Evolutionary conservation across 1,140 invertebrate species (phyloP).

Genomic region (Rhyzopertha dominica): DNA sequence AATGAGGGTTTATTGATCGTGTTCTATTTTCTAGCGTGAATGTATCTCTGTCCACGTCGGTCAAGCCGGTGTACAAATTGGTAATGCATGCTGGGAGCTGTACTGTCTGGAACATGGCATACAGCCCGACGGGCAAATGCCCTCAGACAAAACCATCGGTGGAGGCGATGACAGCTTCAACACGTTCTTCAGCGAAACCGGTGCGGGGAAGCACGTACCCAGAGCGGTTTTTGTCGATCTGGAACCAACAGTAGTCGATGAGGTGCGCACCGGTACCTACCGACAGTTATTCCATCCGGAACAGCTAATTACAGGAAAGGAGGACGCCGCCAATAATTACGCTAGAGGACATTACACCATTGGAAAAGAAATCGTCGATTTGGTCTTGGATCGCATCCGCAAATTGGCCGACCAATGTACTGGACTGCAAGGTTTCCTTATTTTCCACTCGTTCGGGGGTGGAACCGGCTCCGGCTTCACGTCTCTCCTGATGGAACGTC

Average conservation of each 20-base stretch:
- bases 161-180: slow-evolving; percentile 80
- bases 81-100: slow-evolving; percentile 70
- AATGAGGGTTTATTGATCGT: no score
- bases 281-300: slow-evolving; percentile 81
- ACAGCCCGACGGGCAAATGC: slow-evolving; percentile 66
- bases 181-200: slow-evolving; percentile 87
- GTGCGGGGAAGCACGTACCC: slow-evolving; percentile 81
- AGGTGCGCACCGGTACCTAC: slow-evolving; percentile 78
- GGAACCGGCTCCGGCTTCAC: slow-evolving; percentile 87
- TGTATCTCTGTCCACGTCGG: slow-evolving; percentile 74
- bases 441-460: slow-evolving; percentile 86
- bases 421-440: slow-evolving; percentile 80
- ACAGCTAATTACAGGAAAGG: slow-evolving; percentile 67
- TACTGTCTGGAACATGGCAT: slow-evolving; percentile 79
- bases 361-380: slow-evolving; percentile 81
- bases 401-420: slow-evolving; percentile 84
- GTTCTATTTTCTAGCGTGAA: slow-evolving; percentile 46
- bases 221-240: slow-evolving; percentile 81
- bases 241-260: slow-evolving; percentile 85
- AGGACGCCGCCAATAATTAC: slow-evolving; percentile 89
- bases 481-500: slow-evolving; percentile 79
- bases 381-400: slow-evolving; percentile 71
- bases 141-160: slow-evolving; percentile 57
- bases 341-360: slow-evolving; percentile 88
- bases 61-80: slow-evolving; percentile 80